Conservation (phyloP, 2,888 invertebrate species). For the Lumbricus terrestris region DNA sequence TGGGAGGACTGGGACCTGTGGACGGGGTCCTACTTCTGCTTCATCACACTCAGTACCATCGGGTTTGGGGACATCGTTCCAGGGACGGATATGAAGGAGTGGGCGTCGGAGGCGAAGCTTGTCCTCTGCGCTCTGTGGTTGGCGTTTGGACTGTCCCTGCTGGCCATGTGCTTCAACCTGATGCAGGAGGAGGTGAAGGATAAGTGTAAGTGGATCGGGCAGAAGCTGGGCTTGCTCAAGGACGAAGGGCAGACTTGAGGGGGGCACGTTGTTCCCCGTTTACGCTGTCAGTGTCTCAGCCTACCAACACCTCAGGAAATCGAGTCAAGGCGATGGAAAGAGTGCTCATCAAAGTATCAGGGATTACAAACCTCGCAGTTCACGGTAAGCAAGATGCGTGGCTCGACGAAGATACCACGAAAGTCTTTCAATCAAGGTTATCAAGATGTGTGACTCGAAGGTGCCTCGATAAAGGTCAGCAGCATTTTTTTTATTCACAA, state of each 20-base stretch:
- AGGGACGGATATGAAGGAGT: conserved; percentile 49
- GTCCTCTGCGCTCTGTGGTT: conserved; percentile 56
- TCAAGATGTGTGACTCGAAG: no score
- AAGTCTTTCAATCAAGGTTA: no score
- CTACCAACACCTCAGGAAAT: background rate
- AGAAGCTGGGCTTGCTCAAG: conserved; percentile 51
- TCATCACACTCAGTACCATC: conserved; percentile 60
- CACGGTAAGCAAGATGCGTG: no score
- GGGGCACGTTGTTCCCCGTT: no score
- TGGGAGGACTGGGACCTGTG: conserved; percentile 92
- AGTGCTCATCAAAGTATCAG: no score
- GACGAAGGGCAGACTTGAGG: conserved; percentile 22
- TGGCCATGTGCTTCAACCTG: conserved; percentile 61
- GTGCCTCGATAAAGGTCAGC: no score
- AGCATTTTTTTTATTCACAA: no score
- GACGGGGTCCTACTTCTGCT: conserved; percentile 69
- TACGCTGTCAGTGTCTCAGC: no score
- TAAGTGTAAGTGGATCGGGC: conserved; percentile 53
- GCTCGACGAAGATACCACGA: no score
- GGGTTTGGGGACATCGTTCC: conserved; percentile 61
- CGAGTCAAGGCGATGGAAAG: background rate
- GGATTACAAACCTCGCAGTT: no score
- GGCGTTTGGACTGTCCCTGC: conserved; percentile 59
- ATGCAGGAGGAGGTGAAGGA: conserved; percentile 60
- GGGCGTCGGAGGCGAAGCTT: conserved; percentile 52